Conservation (phyloP, 2,113 vertebrate genomes). For the Alces alces region DNA sequence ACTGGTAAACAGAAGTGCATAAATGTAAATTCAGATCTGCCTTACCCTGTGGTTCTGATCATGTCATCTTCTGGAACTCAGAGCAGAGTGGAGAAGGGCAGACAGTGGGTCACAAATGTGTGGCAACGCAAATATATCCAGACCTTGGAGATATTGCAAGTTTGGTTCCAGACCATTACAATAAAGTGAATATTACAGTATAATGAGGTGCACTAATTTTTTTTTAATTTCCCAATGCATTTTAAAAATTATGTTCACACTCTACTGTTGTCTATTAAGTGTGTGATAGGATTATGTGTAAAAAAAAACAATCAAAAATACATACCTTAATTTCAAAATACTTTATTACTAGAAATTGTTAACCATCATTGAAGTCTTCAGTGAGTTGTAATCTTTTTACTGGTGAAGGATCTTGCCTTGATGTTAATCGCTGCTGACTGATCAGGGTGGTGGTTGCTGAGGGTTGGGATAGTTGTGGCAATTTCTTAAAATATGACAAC, state of each 20-base stretch:
- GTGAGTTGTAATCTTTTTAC: background rate
- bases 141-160: background rate
- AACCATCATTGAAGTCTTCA: background rate
- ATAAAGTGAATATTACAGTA: background rate
- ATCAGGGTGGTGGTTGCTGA: background rate
- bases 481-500: background rate
- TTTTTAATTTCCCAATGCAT: background rate
- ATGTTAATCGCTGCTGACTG: too few relatives aligned
- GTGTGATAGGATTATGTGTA: background rate
- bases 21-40: background rate
- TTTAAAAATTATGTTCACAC: background rate
- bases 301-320: background rate
- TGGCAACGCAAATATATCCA: background rate
- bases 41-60: background rate
- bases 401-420: background rate
- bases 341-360: background rate
- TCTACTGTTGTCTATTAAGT: background rate
- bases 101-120: background rate
- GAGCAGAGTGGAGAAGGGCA: background rate
- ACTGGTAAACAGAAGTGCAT: background rate
- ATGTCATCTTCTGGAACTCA: background rate
- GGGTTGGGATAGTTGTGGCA: background rate
- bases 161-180: background rate
- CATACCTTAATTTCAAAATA: background rate
- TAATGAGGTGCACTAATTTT: background rate